A percentile compares a stretch with the other conserved stretches of the same genome.
phyloP scores from a whole-genome alignment of 2,797 vertebrate genomes.

The Serranus cabrilla region DNA sequence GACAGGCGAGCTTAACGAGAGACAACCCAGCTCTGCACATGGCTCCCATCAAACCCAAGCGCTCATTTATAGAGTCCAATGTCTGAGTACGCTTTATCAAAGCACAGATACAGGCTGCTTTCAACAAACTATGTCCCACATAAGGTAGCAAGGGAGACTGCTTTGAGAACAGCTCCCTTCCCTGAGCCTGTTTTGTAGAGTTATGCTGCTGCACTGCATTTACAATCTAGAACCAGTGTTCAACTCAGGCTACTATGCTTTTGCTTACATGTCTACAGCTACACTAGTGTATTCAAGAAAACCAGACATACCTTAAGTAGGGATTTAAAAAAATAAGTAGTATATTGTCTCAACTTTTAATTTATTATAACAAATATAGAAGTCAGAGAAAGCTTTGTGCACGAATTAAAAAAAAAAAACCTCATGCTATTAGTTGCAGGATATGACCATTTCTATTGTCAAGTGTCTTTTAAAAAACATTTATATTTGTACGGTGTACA shows the following conservation, averaged over 20 bases:
- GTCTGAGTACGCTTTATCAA: constrained; percentile 83
- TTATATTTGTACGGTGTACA: constrained; percentile 85
- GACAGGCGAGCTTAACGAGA: constrained; percentile 85
- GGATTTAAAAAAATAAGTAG: constrained; percentile 52
- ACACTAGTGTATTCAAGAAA: constrained; percentile 70
- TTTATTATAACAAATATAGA: constrained; percentile 69
- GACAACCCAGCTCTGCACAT: constrained; percentile 89
- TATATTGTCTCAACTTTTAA: constrained; percentile 69
- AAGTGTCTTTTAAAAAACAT: constrained; percentile 80
- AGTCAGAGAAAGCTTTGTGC: constrained; percentile 76
- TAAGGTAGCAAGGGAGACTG: constrained; percentile 72
- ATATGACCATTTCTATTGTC: constrained; percentile 78
- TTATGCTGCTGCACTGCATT: constrained; percentile 77
- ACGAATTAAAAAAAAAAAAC: constrained; percentile 68
- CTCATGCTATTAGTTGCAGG: constrained; percentile 75
- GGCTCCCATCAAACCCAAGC: constrained; percentile 94
- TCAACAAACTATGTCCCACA: constrained; percentile 54
- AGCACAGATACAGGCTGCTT: constrained; percentile 67
- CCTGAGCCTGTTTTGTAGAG: constrained; percentile 75
- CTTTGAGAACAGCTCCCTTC: constrained; percentile 54
- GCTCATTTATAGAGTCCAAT: constrained; percentile 97
- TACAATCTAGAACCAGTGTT: constrained; percentile 80
- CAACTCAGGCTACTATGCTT: constrained; percentile 79
- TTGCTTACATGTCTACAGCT: constrained; percentile 76
- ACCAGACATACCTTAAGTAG: constrained; percentile 73